Base-by-base conservation (phyloP, 2,888 invertebrate genomes). In the Chaetoderma sp. region DNA sequence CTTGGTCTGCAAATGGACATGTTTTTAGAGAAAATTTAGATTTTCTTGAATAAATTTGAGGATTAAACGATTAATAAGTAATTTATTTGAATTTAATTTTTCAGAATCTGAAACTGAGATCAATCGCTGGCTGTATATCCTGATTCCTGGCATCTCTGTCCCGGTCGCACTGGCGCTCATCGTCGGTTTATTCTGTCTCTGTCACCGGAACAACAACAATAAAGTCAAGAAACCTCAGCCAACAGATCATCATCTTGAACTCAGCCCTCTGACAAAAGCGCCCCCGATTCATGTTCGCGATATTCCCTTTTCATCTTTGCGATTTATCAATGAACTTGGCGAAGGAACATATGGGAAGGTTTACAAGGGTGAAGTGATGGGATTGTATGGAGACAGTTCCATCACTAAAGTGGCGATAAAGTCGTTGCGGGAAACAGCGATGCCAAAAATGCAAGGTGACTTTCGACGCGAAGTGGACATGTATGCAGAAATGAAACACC, bases 381-480 rank as follows among this genome's bases (percentile, higher is more conserved):
- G 86, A 10, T 71, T 83, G 50, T 80, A 80, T 66, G 82, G 83
- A 0, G 85, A 82, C 56, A 81, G 78, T 66, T 77, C 74, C 18
- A 73, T 82, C 6, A 91, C 91, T 67, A 93, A 92, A 86, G 95
- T 97, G 0, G 96, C 96, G n/a, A 94, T 98, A 0, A 98, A 98
- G 86, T 96, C 96, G 0, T 87, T 98, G 28, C 96, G 96, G 85
- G 95, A 95, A 83, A 95, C 95, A 85, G 95, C 96, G 0, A 93
- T 93, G 36, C 91, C 93, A 0, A 96, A 96, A 88, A 94, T 94
- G 1, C 93, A 94, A 81, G 92, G 92, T 70, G 97, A 97, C 86
- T 98, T 98, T 85, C 91, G 93, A 82, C 90, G 96, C 62, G 98
- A 98, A 89, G 95, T 96, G 67, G 96, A 96, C 85, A 89, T 96